phyloP scores from a whole-genome alignment of 2,113 vertebrate genomes.

The Melanocharis versteri region DNA sequence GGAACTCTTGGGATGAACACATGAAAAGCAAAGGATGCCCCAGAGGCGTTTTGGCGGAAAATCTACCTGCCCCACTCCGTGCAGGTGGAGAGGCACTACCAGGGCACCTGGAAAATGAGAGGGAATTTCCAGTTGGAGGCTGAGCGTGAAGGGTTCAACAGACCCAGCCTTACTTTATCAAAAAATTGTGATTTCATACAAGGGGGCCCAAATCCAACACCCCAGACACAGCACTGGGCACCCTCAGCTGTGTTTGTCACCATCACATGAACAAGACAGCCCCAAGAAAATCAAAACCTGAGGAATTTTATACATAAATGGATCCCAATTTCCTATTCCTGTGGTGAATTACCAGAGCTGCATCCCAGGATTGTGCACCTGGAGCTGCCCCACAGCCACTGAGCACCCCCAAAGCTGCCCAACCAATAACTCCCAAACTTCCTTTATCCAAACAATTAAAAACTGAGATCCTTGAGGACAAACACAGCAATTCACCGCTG shows the following conservation, averaged over 20 bases:
- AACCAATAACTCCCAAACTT: background rate
- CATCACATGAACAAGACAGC: rapidly evolving
- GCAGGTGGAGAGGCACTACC: rapidly evolving
- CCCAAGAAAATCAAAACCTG: background rate
- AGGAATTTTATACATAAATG: rapidly evolving
- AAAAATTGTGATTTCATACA: background rate
- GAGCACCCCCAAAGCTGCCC: background rate
- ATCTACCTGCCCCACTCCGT: rapidly evolving
- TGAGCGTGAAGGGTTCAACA: background rate
- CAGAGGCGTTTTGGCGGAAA: background rate
- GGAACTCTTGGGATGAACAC: rapidly evolving
- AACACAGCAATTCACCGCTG: background rate
- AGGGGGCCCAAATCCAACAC: background rate
- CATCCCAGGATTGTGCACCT: background rate
- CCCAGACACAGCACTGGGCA: background rate
- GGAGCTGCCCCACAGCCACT: background rate
- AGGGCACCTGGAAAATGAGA: background rate
- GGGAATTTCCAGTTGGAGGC: background rate
- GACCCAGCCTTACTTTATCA: rapidly evolving
- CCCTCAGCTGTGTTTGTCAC: background rate
- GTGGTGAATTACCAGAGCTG: rapidly evolving
- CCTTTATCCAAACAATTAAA: background rate
- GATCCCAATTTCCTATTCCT: background rate
- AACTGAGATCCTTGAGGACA: background rate
- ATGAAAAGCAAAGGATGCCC: rapidly evolving